These are phyloP conservation scores for Styela plicata DNA, from an alignment of 23 tunicate species.

Conservation along the genomic window DNA sequence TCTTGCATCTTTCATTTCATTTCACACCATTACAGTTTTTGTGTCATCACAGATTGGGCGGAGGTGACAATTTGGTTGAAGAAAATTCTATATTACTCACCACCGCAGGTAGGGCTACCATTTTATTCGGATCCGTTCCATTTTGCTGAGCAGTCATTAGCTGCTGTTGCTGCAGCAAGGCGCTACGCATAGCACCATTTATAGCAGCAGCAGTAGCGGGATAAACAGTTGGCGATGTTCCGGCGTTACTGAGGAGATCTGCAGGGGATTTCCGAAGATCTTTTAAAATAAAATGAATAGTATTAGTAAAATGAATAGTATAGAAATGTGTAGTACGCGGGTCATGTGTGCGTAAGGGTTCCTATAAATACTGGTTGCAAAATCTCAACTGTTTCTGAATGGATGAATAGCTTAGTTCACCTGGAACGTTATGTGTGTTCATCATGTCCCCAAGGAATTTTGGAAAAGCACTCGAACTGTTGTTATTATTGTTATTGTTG, in stretches of 20 bases:
- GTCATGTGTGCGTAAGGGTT: too few species aligned
- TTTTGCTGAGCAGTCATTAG: constrained; percentile 47
- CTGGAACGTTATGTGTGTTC: too few species aligned
- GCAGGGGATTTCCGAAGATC: neutral
- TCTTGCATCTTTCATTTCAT: too few species aligned
- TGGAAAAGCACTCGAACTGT: neutral
- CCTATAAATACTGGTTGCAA: too few species aligned
- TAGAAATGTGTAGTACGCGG: too few species aligned
- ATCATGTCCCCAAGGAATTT: neutral
- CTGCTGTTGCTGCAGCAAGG: constrained; percentile 55
- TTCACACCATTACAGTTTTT: too few species aligned
- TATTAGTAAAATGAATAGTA: too few species aligned
- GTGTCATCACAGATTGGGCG: too few species aligned
- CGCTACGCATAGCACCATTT: constrained; percentile 42
- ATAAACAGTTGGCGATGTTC: neutral
- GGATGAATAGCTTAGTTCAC: too few species aligned
- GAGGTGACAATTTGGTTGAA: too few species aligned
- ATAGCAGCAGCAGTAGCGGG: constrained; percentile 15
- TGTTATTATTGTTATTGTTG: constrained; percentile 14
- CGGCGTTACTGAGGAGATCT: neutral
- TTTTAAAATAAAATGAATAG: too few species aligned
- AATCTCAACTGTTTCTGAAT: too few species aligned
- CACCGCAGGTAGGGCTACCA: constrained; percentile 62
- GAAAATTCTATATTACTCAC: constrained; percentile 23
- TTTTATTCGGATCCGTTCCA: constrained; percentile 27